Evolutionary conservation across 2,888 invertebrate species (phyloP).

Genomic region (Tridacna crocea): DNA sequence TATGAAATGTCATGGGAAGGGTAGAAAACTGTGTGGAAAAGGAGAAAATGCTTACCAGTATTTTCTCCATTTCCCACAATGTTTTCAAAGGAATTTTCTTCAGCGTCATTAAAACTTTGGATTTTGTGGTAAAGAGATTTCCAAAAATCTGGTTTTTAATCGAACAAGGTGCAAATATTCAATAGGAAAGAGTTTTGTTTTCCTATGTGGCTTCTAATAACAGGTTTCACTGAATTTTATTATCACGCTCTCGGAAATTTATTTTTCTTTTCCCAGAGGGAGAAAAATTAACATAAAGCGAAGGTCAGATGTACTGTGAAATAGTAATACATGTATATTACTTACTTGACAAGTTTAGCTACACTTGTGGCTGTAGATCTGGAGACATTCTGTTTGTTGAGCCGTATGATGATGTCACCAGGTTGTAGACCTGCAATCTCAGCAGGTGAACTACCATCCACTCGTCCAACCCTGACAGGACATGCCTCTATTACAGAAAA

Average conservation of each 20-base stretch:
- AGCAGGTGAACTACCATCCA: conserved; percentile 81
- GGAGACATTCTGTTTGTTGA: conserved; percentile 82
- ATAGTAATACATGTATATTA: not conserved
- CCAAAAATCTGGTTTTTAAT: too few species aligned
- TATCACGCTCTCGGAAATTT: too few species aligned
- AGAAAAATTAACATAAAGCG: too few species aligned
- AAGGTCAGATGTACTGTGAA: not conserved
- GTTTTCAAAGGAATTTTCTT: too few species aligned
- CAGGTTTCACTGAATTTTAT: too few species aligned
- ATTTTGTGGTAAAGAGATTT: too few species aligned
- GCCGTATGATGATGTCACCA: conserved; percentile 80
- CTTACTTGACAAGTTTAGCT: conserved; percentile 82
- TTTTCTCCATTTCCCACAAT: too few species aligned
- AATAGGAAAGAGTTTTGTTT: not conserved
- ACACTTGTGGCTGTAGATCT: conserved; percentile 81
- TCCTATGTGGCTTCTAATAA: not conserved
- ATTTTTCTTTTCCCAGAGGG: too few species aligned
- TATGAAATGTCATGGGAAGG: too few species aligned
- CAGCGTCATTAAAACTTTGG: too few species aligned
- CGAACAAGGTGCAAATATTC: not conserved
- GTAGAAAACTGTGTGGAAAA: too few species aligned
- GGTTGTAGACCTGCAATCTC: conserved; percentile 76
- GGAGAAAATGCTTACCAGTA: too few species aligned
- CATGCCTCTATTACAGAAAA: conserved; percentile 82
- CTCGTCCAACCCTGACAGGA: conserved; percentile 81